These are phyloP conservation scores for Trissolcus basalis DNA, from an alignment of 1,140 invertebrate genomes.

Conservation along the genomic window DNA sequence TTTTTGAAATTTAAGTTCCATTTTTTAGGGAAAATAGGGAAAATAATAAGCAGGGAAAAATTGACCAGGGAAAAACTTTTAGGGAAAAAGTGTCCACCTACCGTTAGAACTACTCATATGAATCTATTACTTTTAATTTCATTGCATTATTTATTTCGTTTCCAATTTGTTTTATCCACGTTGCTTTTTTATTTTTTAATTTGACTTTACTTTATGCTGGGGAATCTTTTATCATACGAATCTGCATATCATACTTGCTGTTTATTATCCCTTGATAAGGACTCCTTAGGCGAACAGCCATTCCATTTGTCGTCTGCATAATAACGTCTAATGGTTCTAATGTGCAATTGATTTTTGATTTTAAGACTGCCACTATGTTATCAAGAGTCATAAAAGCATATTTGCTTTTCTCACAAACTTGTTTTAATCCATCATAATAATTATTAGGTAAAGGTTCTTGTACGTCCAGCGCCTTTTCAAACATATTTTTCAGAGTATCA, in stretches of 20 bases:
- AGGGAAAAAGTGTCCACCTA: no score
- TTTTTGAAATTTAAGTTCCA: no score
- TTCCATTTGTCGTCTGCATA: conserved; percentile 69
- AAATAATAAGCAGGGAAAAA: no score
- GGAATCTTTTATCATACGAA: no score
- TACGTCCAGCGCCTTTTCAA: conserved; percentile 59
- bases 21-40: no score
- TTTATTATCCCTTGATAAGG: conserved; percentile 72
- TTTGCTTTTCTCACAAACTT: conserved; percentile 65
- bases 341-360: conserved; percentile 64
- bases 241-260: conserved; percentile 65
- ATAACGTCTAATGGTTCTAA: conserved; percentile 70
- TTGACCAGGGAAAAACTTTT: no score
- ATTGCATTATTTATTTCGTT: no score
- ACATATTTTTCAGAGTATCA: conserved; percentile 60
- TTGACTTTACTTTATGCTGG: no score
- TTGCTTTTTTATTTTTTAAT: no score
- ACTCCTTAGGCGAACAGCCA: conserved; percentile 64
- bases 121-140: no score
- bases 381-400: conserved; percentile 72
- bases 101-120: no score
- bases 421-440: conserved; percentile 68
- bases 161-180: no score
- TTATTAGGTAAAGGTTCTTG: conserved; percentile 62
- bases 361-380: conserved; percentile 65